These are phyloP conservation scores for Myanophis thanlyinensis DNA, from an alignment of 2,113 vertebrate genomes.

Conservation along the genomic window DNA sequence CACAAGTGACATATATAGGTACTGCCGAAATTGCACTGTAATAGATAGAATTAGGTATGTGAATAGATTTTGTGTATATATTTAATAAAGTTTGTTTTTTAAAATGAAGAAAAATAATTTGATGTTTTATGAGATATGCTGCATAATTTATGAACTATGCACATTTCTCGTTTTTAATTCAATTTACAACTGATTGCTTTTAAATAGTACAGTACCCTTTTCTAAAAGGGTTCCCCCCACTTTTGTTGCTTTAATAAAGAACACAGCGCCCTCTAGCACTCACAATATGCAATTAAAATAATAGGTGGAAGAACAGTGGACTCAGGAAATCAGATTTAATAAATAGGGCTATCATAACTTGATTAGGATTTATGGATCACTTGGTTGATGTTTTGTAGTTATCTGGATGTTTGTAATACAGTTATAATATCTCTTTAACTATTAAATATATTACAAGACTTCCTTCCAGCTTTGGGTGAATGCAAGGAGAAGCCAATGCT, in stretches of 20 bases:
- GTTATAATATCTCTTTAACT: background rate
- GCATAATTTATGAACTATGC: background rate
- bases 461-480: background rate
- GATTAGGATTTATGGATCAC: background rate
- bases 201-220: background rate
- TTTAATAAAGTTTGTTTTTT: no score
- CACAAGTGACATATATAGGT: no score
- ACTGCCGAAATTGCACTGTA: no score
- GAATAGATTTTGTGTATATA: no score
- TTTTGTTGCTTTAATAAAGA: background rate
- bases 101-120: no score
- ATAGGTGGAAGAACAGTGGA: background rate
- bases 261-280: constrained; percentile 50
- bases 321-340: background rate
- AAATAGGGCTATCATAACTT: background rate
- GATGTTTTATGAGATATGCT: background rate
- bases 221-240: background rate
- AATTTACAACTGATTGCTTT: background rate
- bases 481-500: background rate
- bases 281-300: background rate
- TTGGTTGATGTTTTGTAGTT: background rate
- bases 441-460: background rate
- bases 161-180: background rate
- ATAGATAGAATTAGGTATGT: no score
- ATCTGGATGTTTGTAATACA: background rate